Evolutionary conservation across 2,797 vertebrate species (phyloP).

Genomic region (Falco naumanni): DNA sequence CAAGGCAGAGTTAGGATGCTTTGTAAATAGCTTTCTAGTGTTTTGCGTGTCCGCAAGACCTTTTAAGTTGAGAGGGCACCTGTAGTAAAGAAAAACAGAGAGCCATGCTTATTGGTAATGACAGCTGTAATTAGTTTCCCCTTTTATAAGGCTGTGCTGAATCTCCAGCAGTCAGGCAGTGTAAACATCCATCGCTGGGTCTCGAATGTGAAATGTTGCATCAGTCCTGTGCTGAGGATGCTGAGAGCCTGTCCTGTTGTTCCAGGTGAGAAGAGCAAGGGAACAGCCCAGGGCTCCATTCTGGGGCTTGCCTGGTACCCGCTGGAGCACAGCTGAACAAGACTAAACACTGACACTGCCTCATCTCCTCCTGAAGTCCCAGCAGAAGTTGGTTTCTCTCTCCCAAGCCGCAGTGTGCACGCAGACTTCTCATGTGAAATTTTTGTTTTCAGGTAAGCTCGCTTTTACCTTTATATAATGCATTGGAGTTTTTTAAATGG

Average conservation of each 20-base stretch:
- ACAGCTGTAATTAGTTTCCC: background rate
- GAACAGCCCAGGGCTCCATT: background rate
- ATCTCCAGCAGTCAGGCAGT: background rate
- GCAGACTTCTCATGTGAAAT: conserved; percentile 1
- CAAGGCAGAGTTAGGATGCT: background rate
- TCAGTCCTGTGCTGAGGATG: rapidly evolving
- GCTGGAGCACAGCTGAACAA: background rate
- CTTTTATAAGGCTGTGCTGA: background rate
- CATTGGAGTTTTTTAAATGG: background rate
- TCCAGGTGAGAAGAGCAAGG: conserved; percentile 28
- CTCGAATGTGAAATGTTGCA: background rate
- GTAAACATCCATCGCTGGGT: background rate
- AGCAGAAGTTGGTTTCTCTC: background rate
- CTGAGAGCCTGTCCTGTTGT: background rate
- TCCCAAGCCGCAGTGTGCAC: background rate
- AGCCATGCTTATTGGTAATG: rapidly evolving
- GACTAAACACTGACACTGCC: rapidly evolving
- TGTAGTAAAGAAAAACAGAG: background rate
- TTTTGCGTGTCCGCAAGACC: rapidly evolving
- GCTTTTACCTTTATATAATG: background rate
- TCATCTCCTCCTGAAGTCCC: background rate
- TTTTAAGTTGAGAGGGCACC: background rate
- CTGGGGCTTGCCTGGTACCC: background rate
- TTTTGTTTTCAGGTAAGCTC: conserved; percentile 38
- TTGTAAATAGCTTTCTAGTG: background rate